These are phyloP conservation scores for Melipona beecheii DNA, from an alignment of 2,888 invertebrate species.

Conservation along the genomic window DNA sequence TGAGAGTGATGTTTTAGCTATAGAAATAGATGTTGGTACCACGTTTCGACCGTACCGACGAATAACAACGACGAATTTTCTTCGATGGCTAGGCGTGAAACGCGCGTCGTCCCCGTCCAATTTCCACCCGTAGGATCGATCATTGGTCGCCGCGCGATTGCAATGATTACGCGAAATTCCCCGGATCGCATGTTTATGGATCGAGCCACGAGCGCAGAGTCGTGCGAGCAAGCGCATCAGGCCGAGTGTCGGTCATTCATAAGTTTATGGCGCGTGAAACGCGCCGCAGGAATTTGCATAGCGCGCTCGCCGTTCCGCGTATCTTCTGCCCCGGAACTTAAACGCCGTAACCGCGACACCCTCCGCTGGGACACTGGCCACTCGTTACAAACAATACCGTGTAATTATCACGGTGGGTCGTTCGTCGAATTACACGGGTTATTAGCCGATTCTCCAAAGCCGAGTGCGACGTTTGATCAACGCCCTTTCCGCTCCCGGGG, in stretches of 20 bases:
- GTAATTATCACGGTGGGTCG: neutral
- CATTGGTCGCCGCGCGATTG: slow-evolving; percentile 7
- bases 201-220: neutral
- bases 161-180: slow-evolving; percentile 33
- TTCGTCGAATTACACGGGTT: slow-evolving; percentile 6
- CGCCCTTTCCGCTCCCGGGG: no score
- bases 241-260: slow-evolving; percentile 52
- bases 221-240: slow-evolving; percentile 16
- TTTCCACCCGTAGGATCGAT: slow-evolving; percentile 8
- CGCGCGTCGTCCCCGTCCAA: neutral
- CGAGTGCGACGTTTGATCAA: no score
- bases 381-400: slow-evolving; percentile 7
- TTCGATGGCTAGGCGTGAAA: neutral
- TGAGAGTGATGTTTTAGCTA: no score
- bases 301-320: slow-evolving; percentile 41
- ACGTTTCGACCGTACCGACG: neutral
- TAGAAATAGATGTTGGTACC: no score
- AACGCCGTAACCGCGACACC: slow-evolving; percentile 49
- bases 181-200: slow-evolving; percentile 35
- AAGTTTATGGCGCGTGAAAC: slow-evolving; percentile 70
- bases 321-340: slow-evolving; percentile 50
- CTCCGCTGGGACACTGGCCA: slow-evolving; percentile 27
- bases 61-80: neutral
- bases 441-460: neutral
- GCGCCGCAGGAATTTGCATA: slow-evolving; percentile 55